Conservation (phyloP, 1,140 invertebrate genomes). For the Bombus soroeensis region DNA sequence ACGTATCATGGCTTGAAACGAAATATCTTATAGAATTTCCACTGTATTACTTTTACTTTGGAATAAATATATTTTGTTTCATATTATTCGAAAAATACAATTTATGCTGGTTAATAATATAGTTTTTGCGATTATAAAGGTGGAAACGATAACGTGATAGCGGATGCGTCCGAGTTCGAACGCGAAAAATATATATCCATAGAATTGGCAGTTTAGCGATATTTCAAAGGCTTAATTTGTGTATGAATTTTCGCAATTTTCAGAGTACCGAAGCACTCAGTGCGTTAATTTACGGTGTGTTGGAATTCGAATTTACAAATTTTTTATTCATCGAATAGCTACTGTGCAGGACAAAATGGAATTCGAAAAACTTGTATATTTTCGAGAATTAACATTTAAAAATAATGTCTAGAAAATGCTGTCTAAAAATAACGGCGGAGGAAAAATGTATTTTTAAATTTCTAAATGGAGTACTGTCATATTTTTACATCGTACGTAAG, state of each 20-base stretch:
- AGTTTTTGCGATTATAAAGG: neutral
- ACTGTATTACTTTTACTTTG: no score
- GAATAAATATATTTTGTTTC: no score
- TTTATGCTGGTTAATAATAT: neutral
- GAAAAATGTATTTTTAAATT: neutral
- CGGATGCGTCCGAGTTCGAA: neutral
- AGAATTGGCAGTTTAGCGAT: neutral
- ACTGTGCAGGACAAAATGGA: no score
- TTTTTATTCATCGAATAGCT: no score
- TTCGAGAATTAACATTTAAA: neutral
- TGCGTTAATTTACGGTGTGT: no score
- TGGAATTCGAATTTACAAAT: no score
- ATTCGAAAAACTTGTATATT: neutral
- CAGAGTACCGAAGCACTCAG: neutral
- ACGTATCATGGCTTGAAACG: no score
- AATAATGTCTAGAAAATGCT: no score
- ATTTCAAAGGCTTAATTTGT: neutral
- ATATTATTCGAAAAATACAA: neutral
- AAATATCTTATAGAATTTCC: no score
- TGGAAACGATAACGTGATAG: neutral
- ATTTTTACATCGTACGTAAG: neutral
- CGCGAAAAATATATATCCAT: neutral
- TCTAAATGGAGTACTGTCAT: neutral
- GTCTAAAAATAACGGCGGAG: neutral
- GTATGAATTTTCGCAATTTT: neutral